These are phyloP conservation scores for Acanthurus lineatus DNA, from an alignment of 2,797 vertebrate genomes.

Conservation along the genomic window DNA sequence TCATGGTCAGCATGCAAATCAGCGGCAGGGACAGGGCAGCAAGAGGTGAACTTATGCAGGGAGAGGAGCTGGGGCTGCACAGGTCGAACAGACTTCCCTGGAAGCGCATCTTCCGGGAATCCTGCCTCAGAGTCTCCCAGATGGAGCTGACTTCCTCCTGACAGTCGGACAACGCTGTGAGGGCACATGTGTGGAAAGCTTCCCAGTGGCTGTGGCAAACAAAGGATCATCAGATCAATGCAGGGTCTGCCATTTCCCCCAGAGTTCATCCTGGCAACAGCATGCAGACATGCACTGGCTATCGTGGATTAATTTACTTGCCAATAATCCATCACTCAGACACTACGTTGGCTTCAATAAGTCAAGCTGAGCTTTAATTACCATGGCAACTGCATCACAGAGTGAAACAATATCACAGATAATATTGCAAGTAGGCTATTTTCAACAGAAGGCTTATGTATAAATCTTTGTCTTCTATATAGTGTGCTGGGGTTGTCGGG, in stretches of 20 bases:
- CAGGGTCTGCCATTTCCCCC: slow-evolving; percentile 32
- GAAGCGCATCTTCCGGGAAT: slow-evolving; percentile 86
- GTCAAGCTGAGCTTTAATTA: slow-evolving; percentile 71
- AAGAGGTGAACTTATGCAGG: slow-evolving; percentile 43
- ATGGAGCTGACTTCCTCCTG: slow-evolving; percentile 84
- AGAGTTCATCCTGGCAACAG: slow-evolving; percentile 27
- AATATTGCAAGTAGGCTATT: slow-evolving; percentile 56
- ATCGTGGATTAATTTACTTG: slow-evolving; percentile 48
- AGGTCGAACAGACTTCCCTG: slow-evolving; percentile 87
- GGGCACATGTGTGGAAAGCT: slow-evolving; percentile 85
- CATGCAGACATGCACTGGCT: slow-evolving; percentile 38
- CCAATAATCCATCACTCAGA: slow-evolving; percentile 71
- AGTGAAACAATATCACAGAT: slow-evolving; percentile 71
- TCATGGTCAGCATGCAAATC: slow-evolving; percentile 70
- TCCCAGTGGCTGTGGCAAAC: slow-evolving; percentile 86
- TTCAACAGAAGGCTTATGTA: slow-evolving; percentile 56
- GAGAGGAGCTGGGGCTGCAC: slow-evolving; percentile 80
- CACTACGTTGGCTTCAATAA: slow-evolving; percentile 48
- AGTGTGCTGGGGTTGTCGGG: slow-evolving; percentile 41
- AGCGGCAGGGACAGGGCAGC: slow-evolving; percentile 60
- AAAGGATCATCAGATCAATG: slow-evolving; percentile 57
- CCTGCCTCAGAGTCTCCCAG: slow-evolving; percentile 86
- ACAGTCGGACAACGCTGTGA: slow-evolving; percentile 81
- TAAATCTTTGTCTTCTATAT: slow-evolving; percentile 64
- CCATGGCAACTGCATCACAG: slow-evolving; percentile 75